Base-by-base conservation (phyloP, 2,113 vertebrate species). In the Steatornis caripensis region DNA sequence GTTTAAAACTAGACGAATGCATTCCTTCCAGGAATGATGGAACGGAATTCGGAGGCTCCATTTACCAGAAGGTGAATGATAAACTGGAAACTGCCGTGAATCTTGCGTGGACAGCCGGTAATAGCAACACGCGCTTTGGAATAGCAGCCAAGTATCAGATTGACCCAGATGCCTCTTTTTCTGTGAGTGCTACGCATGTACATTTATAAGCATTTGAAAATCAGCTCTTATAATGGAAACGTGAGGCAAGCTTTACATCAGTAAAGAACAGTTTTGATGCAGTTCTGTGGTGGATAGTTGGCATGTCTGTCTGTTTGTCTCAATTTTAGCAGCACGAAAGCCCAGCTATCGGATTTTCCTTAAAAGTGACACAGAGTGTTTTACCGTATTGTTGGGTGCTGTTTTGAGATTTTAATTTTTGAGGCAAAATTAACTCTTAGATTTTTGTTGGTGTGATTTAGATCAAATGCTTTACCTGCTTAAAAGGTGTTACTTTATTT, bases 121-220 rank as follows among this genome's bases (percentile, higher is more conserved):
- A 99, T 79, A 99, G 99, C 98, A 99, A 99, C 98, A 99, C 99
- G 27, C 99, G 99, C 97, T 99, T 99, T 27, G 99, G 99, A 96
- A 99, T 99, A 64, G 99, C 99, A 29, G 99, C 99, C 95, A 99
- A 99, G 96, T 99, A 99, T 80, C 99, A 99, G 98, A 99, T 99
- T 37, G 99, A 99, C 93, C 88, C 98, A 6, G 99, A 99, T 9
- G 99, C 99, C 68, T 98, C 99, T 61, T 99, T 99, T 97, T 99
- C 99, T 89, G 99, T 99, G 97, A 98, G 99, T 99, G 74, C 70
- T 49, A 8, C 69, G 60, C 81, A 23, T 9, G 36, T 11, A 22
- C 41, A 22, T 41, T 49, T 32, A 3, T 8, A 39, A 24, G 11
- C 34, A 29, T 62, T 60, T 39, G 53, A 49, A 77, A 89, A 41